Evolutionary conservation across 2,113 vertebrate species (phyloP), one percentile per base, ranked within the genome.

Genomic region (Mus pahari): DNA sequence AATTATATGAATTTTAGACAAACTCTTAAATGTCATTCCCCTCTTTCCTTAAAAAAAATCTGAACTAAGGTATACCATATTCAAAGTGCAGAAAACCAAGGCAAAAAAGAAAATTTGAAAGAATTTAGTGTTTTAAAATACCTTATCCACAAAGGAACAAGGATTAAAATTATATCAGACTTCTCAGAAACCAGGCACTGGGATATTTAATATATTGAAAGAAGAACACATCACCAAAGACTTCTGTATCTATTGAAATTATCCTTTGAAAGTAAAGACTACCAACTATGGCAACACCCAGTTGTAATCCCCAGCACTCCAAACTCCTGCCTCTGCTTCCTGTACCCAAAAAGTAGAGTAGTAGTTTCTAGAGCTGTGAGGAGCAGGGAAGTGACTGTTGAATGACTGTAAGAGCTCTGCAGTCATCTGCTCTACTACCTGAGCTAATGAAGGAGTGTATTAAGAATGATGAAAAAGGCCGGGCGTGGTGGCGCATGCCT

Each of bases 1-100:
- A 91, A 68, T 62, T 26, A 74, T 92, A 66, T 81, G 71, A 87
- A 81, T 42, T 92, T 86, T 92, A 74, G 48, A 96, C 13, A 83
- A 86, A 89, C 53, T 26, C 53, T 78, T 78, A 92, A 92, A 74
- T 64, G 7, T 19, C 55, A 92, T 92, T 66, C 73, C 55, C 73
- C 84, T 94, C 16, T 96, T 90, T 36, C 39, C 55, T 79, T 12
- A 14, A 77, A 77, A 92, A 77, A 58, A 79, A 71, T 24, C 36
- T 68, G 16, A 1, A 83, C 31, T 31, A 55, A 84, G 7, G 68
- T 39, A 83, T 70, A 68, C 42, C n/a, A 75, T 95, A 74, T 75
- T 88, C 48, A 74, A 74, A 89, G 68, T 83, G 48, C 28, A 87
- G 45, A 89, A 92, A 89, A 83, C 53, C 84, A 89, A 81, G 39